Percentiles rank a stretch among this genome's conserved stretches.
Evolutionary conservation across 1,140 invertebrate species (phyloP).

Genomic region (Papilio helenus): DNA sequence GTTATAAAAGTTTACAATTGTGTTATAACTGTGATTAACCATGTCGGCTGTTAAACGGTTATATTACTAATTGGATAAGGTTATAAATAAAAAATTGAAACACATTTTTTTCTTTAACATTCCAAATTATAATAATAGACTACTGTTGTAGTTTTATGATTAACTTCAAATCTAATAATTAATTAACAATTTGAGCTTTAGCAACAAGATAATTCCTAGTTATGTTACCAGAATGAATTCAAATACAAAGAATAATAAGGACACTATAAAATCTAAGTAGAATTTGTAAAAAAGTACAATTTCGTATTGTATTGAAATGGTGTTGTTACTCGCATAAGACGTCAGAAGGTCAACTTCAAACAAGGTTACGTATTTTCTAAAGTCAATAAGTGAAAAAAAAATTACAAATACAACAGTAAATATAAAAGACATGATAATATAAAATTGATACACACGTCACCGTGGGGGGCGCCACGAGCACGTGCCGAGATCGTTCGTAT

Average conservation of each 20-base stretch:
- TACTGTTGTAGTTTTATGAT: no score
- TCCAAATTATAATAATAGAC: no score
- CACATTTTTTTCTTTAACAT: background rate
- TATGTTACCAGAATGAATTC: no score
- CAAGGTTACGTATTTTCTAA: slow-evolving; percentile 3
- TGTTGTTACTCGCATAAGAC: background rate
- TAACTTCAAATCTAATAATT: no score
- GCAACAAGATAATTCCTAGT: no score
- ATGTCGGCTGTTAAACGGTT: background rate
- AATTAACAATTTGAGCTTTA: no score
- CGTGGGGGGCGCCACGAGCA: slow-evolving; percentile 4
- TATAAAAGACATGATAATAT: background rate
- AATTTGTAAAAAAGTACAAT: background rate
- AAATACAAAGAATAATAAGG: background rate
- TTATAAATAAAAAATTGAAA: background rate
- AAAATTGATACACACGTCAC: background rate
- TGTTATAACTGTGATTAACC: background rate
- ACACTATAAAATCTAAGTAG: background rate
- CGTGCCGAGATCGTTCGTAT: background rate
- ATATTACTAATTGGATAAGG: background rate
- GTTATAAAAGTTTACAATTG: slow-evolving; percentile 8
- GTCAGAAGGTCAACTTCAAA: background rate
- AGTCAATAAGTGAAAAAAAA: background rate
- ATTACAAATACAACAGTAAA: background rate
- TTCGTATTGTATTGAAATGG: background rate